Conservation (phyloP, 2,888 invertebrate species). For the Noctua pronuba region DNA sequence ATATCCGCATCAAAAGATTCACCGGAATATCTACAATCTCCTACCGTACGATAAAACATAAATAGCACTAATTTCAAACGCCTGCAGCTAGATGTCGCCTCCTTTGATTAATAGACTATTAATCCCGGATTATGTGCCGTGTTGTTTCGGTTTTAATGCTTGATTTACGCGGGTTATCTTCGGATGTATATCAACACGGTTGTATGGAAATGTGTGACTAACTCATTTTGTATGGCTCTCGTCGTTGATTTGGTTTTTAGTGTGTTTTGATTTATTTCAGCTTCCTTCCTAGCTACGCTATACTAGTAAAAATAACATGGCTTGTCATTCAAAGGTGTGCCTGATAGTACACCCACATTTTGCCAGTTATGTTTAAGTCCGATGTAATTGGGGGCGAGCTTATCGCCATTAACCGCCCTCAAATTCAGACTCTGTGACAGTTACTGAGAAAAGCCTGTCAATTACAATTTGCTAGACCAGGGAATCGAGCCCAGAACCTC, state of each 20-base stretch:
- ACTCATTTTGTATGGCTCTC: constrained; percentile 38
- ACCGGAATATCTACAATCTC: constrained; percentile 11
- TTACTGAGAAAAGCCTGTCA: background rate
- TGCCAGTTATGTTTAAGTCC: background rate
- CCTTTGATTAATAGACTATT: constrained; percentile 80
- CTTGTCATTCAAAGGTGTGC: background rate
- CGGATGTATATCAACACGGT: constrained; percentile 54
- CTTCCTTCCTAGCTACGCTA: background rate
- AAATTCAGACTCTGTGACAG: background rate
- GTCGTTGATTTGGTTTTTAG: constrained; percentile 18
- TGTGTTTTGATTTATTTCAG: background rate
- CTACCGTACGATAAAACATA: constrained; percentile 44
- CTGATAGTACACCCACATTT: background rate
- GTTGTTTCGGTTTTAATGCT: constrained; percentile 71
- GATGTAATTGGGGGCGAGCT: background rate
- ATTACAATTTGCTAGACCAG: background rate
- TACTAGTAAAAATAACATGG: background rate
- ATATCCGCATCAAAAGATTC: constrained; percentile 2
- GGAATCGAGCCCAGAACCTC: background rate
- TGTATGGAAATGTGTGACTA: constrained; percentile 50
- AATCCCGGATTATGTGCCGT: constrained; percentile 77
- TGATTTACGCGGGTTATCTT: constrained; percentile 68
- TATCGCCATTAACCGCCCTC: background rate
- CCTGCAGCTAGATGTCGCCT: constrained; percentile 74
- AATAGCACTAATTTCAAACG: constrained; percentile 71